Evolutionary conservation across 1,140 invertebrate species (phyloP), one percentile per base, ranked within the genome.

Genomic region (Gryllus bimaculatus): DNA sequence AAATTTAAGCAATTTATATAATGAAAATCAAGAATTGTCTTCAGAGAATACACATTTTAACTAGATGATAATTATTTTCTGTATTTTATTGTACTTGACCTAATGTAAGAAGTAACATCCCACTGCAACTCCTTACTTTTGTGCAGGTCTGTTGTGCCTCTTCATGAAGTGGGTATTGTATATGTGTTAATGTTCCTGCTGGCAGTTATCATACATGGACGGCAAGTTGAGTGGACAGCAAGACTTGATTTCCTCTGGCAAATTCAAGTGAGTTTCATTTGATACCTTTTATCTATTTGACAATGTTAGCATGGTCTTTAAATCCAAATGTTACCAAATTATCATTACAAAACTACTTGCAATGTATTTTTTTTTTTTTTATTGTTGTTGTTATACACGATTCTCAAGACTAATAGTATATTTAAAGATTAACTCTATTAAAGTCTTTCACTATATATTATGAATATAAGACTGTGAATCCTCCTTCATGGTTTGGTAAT

Each of bases 221-320:
- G 94, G 13, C 93, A 96, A 85, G 93, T 95, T 13, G 94, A 95
- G 87, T 94, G 93, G 91, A 95, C 93, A 48, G 92, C 93, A 8
- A 84, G 95, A 39, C 87, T 96, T 20, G 94, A 96, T 86, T 95
- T 95, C 86, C 87, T 95, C 0, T 96, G 94, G 94, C 93, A 95
- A 85, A 88, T 93, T 82, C 89, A 90, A 85, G 88, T 89, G 82
- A 81, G 48, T 80, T 47, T 12, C 47, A 48, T 77, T 18, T 47
- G 26, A 5, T 39, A 39, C 26, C 26, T 39, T 39, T 76, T 21
- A 20, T 76, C 12, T 76, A 18, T 76, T 18, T 76, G 21, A 21
- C 75, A 76, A 47, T n/a, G 7, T 20, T 4, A 76, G n/a, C 13
- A 18, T 26, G 21, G 15, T 13, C 13, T 47, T 77, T 26, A 49